Base-by-base conservation (phyloP, 1,140 invertebrate genomes). In the Apocrypta bakeri region DNA sequence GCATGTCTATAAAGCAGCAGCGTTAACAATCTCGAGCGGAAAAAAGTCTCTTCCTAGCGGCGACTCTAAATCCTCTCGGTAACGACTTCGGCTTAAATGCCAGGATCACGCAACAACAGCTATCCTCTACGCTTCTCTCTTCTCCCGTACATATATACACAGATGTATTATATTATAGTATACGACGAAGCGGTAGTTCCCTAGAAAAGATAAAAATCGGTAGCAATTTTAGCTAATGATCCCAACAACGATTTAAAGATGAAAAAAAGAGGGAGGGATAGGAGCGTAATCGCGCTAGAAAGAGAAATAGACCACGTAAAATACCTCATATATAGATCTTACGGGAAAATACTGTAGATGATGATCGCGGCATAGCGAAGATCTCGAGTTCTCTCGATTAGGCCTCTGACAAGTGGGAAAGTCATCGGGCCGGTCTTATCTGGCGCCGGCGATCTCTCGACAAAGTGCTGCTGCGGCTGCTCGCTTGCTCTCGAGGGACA, bases 381-480 rank as follows among this genome's bases (percentile, higher is more conserved):
- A 37, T 37, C 33, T 4, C n/a, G 9, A 37, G 33, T 37, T 9
- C 33, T 37, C 33, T 80, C 84, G 84, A 85, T 85, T 85, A 85
- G 79, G 56, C 82, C 73, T 17, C 79, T 84, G 86, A 86, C 85
- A 84, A 85, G 85, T 84, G 85, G 82, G 79, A 86, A 86, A 85
- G 83, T 87, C 86, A 87, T 84, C 81, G 84, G 64, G 21, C 29
- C 48, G 48, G 56, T 27, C 25, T 69, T 63, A 81, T 76, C 79
- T 71, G 37, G 37, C 17, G 64, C 40, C 69, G 17, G 61, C n/a
- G 79, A 84, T 85, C 84, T 84, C 64, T 83, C 72, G 17, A 73
- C 71, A 48, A 40, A 73, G 71, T 73, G 2, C 33, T 37, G 33
- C 33, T 37, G 33, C 33, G 33, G 33, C 33, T 37, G 12, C 12